Conservation (phyloP, 2,113 vertebrate species). For the Corydoras sp. region DNA sequence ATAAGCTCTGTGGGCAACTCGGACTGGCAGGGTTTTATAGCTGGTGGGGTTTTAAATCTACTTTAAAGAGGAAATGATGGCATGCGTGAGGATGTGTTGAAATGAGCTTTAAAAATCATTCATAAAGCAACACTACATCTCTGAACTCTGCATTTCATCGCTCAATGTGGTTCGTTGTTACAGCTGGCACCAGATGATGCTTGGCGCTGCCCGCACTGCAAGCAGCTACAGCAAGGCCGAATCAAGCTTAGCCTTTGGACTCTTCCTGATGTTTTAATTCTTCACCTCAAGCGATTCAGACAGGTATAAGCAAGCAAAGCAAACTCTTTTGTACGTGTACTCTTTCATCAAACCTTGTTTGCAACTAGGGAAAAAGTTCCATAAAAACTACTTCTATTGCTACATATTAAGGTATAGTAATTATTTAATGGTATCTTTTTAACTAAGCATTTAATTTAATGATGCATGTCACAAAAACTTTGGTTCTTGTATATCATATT, state of each 20-base stretch:
- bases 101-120: conserved; percentile 14
- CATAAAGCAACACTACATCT: conserved; percentile 24
- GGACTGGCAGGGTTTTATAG: conserved; percentile 27
- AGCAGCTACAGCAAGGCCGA: conserved; percentile 95
- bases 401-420: no score
- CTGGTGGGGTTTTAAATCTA: conserved; percentile 26
- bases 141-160: conserved; percentile 35
- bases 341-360: no score
- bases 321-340: no score
- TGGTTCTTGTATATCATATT: no score
- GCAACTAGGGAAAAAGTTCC: no score
- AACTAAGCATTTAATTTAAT: no score
- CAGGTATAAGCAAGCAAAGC: conserved; percentile 68
- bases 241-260: conserved; percentile 97
- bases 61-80: conserved; percentile 20
- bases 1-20: conserved; percentile 46
- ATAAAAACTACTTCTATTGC: no score
- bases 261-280: conserved; percentile 91
- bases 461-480: no score
- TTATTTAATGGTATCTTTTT: no score
- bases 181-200: conserved; percentile 94
- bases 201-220: conserved; percentile 96
- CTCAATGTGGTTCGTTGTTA: conserved; percentile 49
- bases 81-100: conserved; percentile 9
- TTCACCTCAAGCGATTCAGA: conserved; percentile 93